phyloP scores from a whole-genome alignment of 2,113 vertebrate genomes.

The Pangasianodon gigas region DNA sequence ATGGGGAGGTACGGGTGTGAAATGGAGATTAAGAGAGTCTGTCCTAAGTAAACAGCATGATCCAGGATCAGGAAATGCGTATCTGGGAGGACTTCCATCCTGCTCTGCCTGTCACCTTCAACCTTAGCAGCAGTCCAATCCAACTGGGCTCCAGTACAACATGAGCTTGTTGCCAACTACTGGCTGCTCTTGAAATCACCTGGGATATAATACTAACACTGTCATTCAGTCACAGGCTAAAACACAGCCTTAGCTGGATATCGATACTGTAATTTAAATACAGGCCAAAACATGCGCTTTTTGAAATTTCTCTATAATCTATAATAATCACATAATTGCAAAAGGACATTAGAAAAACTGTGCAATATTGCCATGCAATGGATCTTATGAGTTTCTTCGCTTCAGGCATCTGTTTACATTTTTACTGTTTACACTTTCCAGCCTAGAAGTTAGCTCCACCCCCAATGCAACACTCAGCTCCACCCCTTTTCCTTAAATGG shows the following conservation, averaged over 20 bases:
- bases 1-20: constrained; percentile 23
- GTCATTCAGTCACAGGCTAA: neutral
- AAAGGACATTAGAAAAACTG: neutral
- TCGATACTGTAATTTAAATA: neutral
- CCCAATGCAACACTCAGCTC: neutral
- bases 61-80: constrained; percentile 50
- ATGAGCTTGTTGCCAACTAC: neutral
- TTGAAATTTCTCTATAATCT: neutral
- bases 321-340: neutral
- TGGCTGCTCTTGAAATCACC: neutral
- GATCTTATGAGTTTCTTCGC: neutral
- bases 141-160: constrained; percentile 12
- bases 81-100: constrained; percentile 52
- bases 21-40: constrained; percentile 16
- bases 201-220: neutral
- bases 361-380: neutral
- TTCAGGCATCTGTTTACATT: neutral
- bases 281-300: neutral
- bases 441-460: neutral
- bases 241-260: constrained; percentile 16
- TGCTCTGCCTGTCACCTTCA: constrained; percentile 49
- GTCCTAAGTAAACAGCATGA: constrained; percentile 52
- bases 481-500: neutral
- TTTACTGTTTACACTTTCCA: too few species aligned
- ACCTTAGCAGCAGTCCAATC: constrained; percentile 23